Conservation (phyloP, 2,888 invertebrate genomes). For the Eurytoma adleriae region DNA sequence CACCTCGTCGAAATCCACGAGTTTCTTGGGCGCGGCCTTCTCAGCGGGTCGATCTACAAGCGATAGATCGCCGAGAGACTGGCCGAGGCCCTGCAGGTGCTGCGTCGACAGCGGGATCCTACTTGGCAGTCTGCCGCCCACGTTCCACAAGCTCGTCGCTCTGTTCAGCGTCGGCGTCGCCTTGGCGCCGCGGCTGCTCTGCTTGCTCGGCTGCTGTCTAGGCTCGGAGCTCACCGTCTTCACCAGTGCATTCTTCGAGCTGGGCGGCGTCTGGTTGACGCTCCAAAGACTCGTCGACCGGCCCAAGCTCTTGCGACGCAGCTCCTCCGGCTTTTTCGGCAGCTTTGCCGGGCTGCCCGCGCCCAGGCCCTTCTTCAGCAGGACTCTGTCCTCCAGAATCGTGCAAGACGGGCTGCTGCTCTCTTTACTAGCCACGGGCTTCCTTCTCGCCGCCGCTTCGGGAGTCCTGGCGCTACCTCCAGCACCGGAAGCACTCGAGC, state of each 20-base stretch:
- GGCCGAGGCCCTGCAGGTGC: slow-evolving; percentile 63
- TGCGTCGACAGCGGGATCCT: slow-evolving; percentile 71
- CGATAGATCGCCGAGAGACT: slow-evolving; percentile 73
- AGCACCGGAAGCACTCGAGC: slow-evolving; percentile 1
- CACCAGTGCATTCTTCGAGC: slow-evolving; percentile 34
- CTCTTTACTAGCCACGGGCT: slow-evolving; percentile 49
- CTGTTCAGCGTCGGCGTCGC: slow-evolving; percentile 63
- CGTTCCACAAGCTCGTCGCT: slow-evolving; percentile 71
- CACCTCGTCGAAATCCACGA: slow-evolving; percentile 66
- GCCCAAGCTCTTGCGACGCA: slow-evolving; percentile 66
- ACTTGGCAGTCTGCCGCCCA: slow-evolving; percentile 67
- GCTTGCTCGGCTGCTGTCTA: slow-evolving; percentile 34
- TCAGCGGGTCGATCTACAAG: slow-evolving; percentile 70
- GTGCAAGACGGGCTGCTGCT: slow-evolving; percentile 66
- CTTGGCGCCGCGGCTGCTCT: background rate
- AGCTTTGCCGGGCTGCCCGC: slow-evolving; percentile 50
- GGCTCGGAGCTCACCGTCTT: background rate
- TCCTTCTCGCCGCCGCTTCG: slow-evolving; percentile 60
- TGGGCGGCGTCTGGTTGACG: slow-evolving; percentile 57
- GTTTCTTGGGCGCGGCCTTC: slow-evolving; percentile 50
- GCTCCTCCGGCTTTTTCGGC: slow-evolving; percentile 68
- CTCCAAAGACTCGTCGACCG: slow-evolving; percentile 70
- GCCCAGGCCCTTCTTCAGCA: slow-evolving; percentile 70
- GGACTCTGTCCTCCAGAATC: slow-evolving; percentile 71
- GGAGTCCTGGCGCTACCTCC: background rate